Base-by-base conservation (phyloP, 2,797 vertebrate genomes). In the Rhyacichthys aspro region DNA sequence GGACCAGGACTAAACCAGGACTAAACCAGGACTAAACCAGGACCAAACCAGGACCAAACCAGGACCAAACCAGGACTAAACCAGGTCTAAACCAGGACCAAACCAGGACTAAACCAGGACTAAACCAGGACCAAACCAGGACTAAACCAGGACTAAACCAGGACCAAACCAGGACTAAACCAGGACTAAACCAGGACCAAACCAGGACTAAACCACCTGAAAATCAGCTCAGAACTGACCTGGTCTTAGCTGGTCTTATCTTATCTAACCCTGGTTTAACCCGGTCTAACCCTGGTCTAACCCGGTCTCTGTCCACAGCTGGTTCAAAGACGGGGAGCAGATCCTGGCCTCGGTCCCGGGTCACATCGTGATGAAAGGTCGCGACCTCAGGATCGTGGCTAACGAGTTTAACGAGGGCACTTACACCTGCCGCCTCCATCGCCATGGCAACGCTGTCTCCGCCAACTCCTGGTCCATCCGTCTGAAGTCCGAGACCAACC, bases 241-340 rank as follows among this genome's bases (percentile, higher is more conserved):
- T 11, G 15, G 44, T 8, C 44, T 46, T 2, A 12, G 3, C 19
- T 14, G 14, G 15, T 14, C 16, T 9, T 18, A 7, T 12, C 17
- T 19, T 16, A 46, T 11, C 44, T 46, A 23, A 23, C n/a, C n/a
- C n/a, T n/a, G n/a, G n/a, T n/a, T n/a, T n/a, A n/a, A n/a, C n/a
- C n/a, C n/a, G n/a, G n/a, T 12, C 44, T 17, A 28, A 19, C 16
- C 6, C 43, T 19, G 11, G 12, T 8, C 17, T 18, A 46, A 16
- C 10, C 33, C 1, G 14, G 46, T 15, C 28, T 48, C 14, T 42
- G 28, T 48, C 28, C 28, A 48, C 82, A 94, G 94, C 76, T 95
- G 94, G 94, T 95, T 89, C 42, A 95, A 94, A 64, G 92, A 95
- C 0, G 91, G 93, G 0, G 91, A 92, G 76, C 92, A 87, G 66